Conservation (phyloP, 1,140 invertebrate species). For the Daktulosphaira vitifoliae region DNA sequence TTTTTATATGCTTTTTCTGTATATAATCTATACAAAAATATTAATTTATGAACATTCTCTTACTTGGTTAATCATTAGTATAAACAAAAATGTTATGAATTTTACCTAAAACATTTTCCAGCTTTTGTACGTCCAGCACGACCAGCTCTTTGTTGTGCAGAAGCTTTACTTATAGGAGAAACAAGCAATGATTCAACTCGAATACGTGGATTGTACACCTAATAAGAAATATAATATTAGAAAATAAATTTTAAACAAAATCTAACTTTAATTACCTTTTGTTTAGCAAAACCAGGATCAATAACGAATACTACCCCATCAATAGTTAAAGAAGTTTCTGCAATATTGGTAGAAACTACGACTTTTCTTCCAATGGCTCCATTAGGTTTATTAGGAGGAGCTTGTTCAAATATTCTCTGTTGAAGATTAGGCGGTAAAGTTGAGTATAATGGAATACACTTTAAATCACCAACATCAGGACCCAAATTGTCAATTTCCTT, state of each 20-base stretch:
- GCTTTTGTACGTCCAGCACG: slow-evolving; percentile 92
- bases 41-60: neutral
- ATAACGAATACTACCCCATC: slow-evolving; percentile 99
- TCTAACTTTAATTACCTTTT: slow-evolving; percentile 59
- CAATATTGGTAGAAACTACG: slow-evolving; percentile 98
- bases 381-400: slow-evolving; percentile 84
- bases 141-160: slow-evolving; percentile 96
- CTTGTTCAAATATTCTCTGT: slow-evolving; percentile 93
- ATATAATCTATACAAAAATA: slow-evolving; percentile 69
- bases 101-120: slow-evolving; percentile 82
- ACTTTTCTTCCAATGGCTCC: slow-evolving; percentile 92
- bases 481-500: slow-evolving; percentile 94
- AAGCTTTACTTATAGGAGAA: slow-evolving; percentile 97
- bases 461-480: slow-evolving; percentile 91
- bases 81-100: neutral
- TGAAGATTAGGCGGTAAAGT: slow-evolving; percentile 96
- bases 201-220: slow-evolving; percentile 93
- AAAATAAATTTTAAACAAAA: neutral
- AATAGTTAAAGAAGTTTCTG: slow-evolving; percentile 97
- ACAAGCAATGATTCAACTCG: slow-evolving; percentile 95
- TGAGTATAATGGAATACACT: slow-evolving; percentile 98
- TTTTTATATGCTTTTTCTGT: slow-evolving; percentile 98
- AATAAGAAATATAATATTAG: slow-evolving; percentile 22
- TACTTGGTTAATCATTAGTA: neutral
- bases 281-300: slow-evolving; percentile 99